These are phyloP conservation scores for Lordiphosa andalusiaca DNA, from an alignment of 2,888 invertebrate species.

Conservation along the genomic window DNA sequence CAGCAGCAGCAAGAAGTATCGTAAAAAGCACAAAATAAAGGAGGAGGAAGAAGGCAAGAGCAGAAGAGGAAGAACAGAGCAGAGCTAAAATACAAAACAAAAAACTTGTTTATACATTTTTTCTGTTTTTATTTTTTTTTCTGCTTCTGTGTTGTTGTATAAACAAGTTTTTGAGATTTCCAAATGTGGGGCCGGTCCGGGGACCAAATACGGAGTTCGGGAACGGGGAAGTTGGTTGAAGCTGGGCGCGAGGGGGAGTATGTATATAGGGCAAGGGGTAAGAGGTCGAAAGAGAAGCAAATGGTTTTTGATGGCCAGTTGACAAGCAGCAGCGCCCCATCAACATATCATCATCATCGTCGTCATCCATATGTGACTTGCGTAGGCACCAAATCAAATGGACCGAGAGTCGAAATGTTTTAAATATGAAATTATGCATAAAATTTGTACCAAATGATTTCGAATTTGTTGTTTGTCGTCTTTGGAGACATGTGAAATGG, in stretches of 20 bases:
- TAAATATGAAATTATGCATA: constrained; percentile 53
- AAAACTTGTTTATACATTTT: constrained; percentile 68
- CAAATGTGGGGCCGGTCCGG: constrained; percentile 54
- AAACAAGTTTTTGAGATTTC: constrained; percentile 74
- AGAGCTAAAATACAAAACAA: constrained; percentile 47
- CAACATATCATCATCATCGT: neutral
- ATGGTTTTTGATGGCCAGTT: constrained; percentile 44
- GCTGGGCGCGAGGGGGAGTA: constrained; percentile 28
- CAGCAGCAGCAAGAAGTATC: constrained; percentile 38
- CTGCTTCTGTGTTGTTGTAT: constrained; percentile 42
- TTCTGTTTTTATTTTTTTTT: constrained; percentile 7
- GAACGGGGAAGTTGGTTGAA: constrained; percentile 7
- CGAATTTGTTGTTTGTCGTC: constrained; percentile 6
- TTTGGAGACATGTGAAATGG: constrained; percentile 15
- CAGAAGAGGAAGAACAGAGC: constrained; percentile 19
- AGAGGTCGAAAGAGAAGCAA: constrained; percentile 14
- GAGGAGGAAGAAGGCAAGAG: constrained; percentile 33
- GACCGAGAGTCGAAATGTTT: constrained; percentile 21
- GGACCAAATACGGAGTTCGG: constrained; percentile 28
- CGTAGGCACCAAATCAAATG: constrained; percentile 40
- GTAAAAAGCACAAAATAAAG: constrained; percentile 35
- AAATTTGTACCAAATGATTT: constrained; percentile 27
- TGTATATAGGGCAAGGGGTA: constrained; percentile 48
- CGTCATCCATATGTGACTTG: constrained; percentile 21
- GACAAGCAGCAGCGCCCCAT: constrained; percentile 54